A percentile compares a stretch with the other conserved stretches of the same genome.
phyloP scores from a whole-genome alignment of 2,888 invertebrate genomes.

The Gortyna flavago region DNA sequence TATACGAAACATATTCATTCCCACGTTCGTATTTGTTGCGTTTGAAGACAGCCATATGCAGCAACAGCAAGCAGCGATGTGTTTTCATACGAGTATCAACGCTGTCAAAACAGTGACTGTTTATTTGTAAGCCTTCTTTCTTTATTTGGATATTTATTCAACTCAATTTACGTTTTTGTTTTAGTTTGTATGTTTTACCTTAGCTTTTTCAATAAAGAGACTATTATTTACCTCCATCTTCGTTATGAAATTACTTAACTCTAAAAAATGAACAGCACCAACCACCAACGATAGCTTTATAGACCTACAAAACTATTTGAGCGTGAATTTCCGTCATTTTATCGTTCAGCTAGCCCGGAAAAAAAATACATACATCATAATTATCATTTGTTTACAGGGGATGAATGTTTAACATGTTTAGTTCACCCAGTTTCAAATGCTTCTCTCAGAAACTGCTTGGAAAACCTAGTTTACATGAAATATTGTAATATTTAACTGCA shows the following conservation, averaged over 20 bases:
- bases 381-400: conserved; percentile 22
- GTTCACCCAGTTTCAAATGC: conserved; percentile 29
- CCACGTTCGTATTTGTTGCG: conserved; percentile 47
- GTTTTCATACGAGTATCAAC: conserved; percentile 40
- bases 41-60: conserved; percentile 32
- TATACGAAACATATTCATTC: conserved; percentile 48
- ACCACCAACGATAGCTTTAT: no score
- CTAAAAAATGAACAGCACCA: neutral
- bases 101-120: conserved; percentile 37
- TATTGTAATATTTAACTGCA: conserved; percentile 35
- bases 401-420: conserved; percentile 24
- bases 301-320: neutral
- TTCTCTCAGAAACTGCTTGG: conserved; percentile 31
- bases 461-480: conserved; percentile 36
- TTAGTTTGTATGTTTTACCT: conserved; percentile 3
- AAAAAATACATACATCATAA: conserved; percentile 33
- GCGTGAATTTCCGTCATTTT: conserved; percentile 23
- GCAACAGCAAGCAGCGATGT: conserved; percentile 6
- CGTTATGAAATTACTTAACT: neutral
- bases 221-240: neutral
- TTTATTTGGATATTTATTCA: conserved; percentile 2
- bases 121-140: conserved; percentile 6
- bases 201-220: neutral
- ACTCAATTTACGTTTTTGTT: neutral
- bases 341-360: conserved; percentile 8